Evolutionary conservation across 2,797 vertebrate species (phyloP), one percentile per base, ranked within the genome.

Genomic region (Tinamus major): DNA sequence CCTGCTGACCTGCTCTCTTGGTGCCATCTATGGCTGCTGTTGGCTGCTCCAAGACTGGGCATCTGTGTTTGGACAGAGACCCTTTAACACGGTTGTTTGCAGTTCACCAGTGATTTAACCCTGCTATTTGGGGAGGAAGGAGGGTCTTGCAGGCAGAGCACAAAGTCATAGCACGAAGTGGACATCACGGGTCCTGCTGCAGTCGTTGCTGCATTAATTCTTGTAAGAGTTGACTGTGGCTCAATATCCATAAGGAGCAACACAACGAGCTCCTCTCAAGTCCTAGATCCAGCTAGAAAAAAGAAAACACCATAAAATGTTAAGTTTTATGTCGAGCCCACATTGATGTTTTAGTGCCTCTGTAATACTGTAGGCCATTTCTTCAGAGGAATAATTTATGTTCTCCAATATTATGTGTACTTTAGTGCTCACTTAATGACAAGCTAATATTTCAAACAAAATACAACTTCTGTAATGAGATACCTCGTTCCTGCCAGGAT

Each of bases 391-490:
- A 69, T 87, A 72, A 89, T 79, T 87, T 72, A 83, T 89, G 72
- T 55, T 6, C 0, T 44, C 74, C 82, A 78, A n/a, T 82, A 71
- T 69, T 86, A 62, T 58, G 68, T 92, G 71, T 93, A 23, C 81
- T 95, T 92, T 87, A 91, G 84, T 48, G 53, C 62, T 87, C 49
- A 26, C 42, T 93, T 93, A 78, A 76, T 14, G 63, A 31, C 0
- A 3, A 56, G 72, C 79, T 89, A 85, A 90, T 96, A 95, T 95
- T 96, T 96, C 93, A 94, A 93, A 79, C 75, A 92, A 90, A 95
- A 85, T 94, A 76, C 84, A 92, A 68, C 71, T 92, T 79, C 51
- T 79, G 70, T 96, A 96, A 96, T 94, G 96, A 95, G 94, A 76
- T 72, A 49, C 46, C 62, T 92, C 5, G 0, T 93, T 95, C 89